A percentile compares a stretch with the other conserved stretches of the same genome.
phyloP scores from a whole-genome alignment of 2,113 vertebrate genomes.

The Erinaceus europaeus region DNA sequence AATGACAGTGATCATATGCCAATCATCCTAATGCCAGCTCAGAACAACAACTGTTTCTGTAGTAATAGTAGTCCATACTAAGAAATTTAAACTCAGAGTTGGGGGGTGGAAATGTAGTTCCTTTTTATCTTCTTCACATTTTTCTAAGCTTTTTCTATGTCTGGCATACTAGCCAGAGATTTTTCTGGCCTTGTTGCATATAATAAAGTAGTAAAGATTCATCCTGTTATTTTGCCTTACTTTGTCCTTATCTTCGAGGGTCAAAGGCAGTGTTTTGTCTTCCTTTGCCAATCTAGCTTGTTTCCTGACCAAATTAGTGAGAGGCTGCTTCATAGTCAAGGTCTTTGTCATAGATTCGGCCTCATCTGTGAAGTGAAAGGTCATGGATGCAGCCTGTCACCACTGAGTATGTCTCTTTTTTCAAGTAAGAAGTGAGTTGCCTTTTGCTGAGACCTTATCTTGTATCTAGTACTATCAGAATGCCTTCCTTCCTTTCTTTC shows the following conservation, averaged over 20 bases:
- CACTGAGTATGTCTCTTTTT: neutral
- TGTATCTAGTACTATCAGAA: neutral
- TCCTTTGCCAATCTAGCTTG: conserved; percentile 11
- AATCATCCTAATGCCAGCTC: neutral
- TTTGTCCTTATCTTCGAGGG: conserved; percentile 43
- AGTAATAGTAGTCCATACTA: conserved; percentile 1
- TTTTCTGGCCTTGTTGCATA: neutral
- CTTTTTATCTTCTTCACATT: neutral
- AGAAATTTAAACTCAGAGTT: conserved; percentile 21
- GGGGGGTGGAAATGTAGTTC: neutral
- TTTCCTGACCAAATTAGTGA: conserved; percentile 12
- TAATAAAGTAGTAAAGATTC: conserved; percentile 5
- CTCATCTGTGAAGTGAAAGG: neutral
- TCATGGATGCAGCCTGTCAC: neutral
- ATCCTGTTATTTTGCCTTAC: conserved; percentile 33
- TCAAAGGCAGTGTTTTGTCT: conserved; percentile 52
- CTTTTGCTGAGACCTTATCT: conserved; percentile 9
- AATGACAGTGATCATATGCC: neutral
- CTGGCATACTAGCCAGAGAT: neutral
- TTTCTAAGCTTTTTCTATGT: neutral
- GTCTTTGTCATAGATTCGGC: conserved; percentile 1
- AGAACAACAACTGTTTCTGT: neutral
- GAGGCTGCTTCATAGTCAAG: conserved; percentile 23
- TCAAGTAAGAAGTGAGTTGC: neutral
- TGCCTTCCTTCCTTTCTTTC: neutral